phyloP scores from a whole-genome alignment of 1,140 invertebrate genomes.

The Drosophila elegans region DNA sequence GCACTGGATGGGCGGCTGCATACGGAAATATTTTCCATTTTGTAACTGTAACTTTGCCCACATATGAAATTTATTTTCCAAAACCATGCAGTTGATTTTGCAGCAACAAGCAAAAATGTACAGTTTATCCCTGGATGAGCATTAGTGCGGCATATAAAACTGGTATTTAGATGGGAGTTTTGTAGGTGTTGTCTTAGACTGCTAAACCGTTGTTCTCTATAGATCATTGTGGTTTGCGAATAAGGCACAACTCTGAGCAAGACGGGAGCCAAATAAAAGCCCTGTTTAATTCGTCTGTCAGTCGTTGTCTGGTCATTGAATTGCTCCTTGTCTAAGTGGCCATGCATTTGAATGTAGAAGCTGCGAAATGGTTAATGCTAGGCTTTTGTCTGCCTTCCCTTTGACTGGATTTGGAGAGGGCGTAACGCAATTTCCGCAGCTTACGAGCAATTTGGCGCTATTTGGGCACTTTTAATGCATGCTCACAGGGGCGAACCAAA shows the following conservation, averaged over 20 bases:
- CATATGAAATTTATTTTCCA: conserved; percentile 48
- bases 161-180: background rate
- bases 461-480: conserved; percentile 57
- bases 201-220: background rate
- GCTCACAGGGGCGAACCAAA: conserved; percentile 60
- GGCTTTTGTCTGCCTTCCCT: conserved; percentile 32
- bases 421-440: conserved; percentile 59
- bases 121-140: conserved; percentile 2
- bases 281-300: conserved; percentile 26
- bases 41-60: conserved; percentile 14
- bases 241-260: conserved; percentile 8
- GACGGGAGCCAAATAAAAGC: conserved; percentile 33
- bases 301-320: conserved; percentile 35
- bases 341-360: conserved; percentile 43
- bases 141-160: background rate
- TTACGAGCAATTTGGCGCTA: conserved; percentile 69
- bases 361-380: conserved; percentile 46
- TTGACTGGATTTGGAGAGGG: conserved; percentile 8
- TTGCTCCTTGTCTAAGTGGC: conserved; percentile 26
- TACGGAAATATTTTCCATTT: conserved; percentile 21
- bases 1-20: conserved; percentile 10
- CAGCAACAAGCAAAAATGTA: conserved; percentile 10
- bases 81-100: conserved; percentile 44
- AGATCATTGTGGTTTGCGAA: background rate
- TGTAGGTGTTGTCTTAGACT: background rate